These are phyloP conservation scores for Icerya purchasi DNA, from an alignment of 2,888 invertebrate species.

Conservation along the genomic window DNA sequence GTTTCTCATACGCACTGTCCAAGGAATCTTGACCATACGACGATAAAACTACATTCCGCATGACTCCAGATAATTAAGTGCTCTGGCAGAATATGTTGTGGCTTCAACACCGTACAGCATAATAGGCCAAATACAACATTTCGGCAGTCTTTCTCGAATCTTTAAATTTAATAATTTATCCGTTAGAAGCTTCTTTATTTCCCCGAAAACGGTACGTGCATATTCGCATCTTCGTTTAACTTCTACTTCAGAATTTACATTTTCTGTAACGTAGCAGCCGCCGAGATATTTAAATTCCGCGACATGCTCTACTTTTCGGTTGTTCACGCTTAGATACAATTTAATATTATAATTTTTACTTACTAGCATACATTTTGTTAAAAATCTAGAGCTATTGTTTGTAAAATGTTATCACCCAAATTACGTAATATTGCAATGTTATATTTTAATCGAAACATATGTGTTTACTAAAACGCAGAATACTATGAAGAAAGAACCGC, in stretches of 20 bases:
- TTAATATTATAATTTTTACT: no score
- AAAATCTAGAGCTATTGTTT: no score
- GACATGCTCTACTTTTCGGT: no score
- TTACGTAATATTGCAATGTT: no score
- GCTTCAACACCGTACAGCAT: neutral
- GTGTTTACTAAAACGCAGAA: no score
- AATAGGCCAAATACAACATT: neutral
- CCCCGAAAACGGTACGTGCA: neutral
- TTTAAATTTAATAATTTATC: neutral
- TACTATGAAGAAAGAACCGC: no score
- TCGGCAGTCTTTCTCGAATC: neutral
- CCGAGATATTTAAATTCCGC: no score
- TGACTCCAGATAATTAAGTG: neutral
- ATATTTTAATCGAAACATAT: no score
- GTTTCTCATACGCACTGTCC: neutral
- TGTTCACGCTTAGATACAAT: no score
- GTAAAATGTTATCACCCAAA: no score
- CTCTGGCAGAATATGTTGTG: neutral
- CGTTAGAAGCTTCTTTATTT: neutral
- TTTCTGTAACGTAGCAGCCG: no score
- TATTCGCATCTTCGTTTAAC: neutral
- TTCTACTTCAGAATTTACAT: neutral
- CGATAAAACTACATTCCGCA: neutral
- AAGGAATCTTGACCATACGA: neutral
- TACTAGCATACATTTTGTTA: no score